Conservation (phyloP, 2,888 invertebrate genomes). For the Xylota sylvarum region DNA sequence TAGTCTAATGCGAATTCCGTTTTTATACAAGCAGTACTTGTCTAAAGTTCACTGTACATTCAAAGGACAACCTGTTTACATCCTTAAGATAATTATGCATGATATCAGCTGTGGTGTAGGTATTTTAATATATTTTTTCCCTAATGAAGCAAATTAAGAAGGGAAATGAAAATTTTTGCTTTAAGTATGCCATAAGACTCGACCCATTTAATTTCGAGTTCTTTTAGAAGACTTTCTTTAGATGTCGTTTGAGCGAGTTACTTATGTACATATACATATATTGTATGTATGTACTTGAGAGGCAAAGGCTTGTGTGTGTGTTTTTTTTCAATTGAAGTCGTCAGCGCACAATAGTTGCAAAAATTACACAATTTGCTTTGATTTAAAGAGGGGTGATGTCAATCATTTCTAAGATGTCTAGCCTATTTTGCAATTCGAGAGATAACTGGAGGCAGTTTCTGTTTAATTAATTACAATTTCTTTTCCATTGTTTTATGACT, state of each 20-base stretch:
- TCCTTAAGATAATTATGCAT: not conserved
- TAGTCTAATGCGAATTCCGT: constrained; percentile 19
- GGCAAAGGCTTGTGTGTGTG: too few relatives aligned
- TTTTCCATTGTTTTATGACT: too few relatives aligned
- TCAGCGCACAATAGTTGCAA: too few relatives aligned
- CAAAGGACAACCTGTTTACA: not conserved
- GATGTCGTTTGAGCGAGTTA: not conserved
- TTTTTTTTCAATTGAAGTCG: too few relatives aligned
- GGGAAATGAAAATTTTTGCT: constrained; percentile 15
- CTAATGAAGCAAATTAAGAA: constrained; percentile 49
- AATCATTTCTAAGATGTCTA: too few relatives aligned
- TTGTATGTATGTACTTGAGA: too few relatives aligned
- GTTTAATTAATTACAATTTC: too few relatives aligned
- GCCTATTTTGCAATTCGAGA: too few relatives aligned
- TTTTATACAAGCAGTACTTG: not conserved
- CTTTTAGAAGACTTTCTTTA: not conserved
- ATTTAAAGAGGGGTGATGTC: too few relatives aligned
- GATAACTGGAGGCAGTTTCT: too few relatives aligned
- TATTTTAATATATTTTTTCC: constrained; percentile 16
- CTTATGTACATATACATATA: too few relatives aligned
- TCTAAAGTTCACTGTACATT: constrained; percentile 11
- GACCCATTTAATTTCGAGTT: constrained; percentile 6
- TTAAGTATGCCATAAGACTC: constrained; percentile 10
- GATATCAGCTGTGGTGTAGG: not conserved
- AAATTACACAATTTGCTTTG: too few relatives aligned